Conservation (phyloP, 2,113 vertebrate genomes). For the Trematocara marginatum region DNA sequence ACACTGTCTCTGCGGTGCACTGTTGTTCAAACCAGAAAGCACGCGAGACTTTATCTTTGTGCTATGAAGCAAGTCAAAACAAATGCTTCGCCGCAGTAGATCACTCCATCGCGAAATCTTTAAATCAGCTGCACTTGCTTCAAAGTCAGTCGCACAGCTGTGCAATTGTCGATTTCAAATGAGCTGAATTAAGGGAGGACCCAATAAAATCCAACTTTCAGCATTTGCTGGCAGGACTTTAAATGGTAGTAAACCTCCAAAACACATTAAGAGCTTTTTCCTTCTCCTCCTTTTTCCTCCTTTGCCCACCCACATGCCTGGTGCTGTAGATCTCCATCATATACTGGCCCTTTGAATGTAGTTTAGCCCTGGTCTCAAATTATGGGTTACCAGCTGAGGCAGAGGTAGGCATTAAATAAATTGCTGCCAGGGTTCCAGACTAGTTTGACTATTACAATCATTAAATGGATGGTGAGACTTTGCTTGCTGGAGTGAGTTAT, state of each 20-base stretch:
- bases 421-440: conserved; percentile 42
- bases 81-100: not conserved
- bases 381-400: conserved; percentile 23
- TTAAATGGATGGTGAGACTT: conserved; percentile 45
- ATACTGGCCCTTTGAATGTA: conserved; percentile 10
- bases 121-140: conserved; percentile 5
- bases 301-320: conserved; percentile 11
- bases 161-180: not conserved
- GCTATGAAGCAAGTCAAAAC: not conserved
- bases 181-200: not conserved
- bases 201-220: conserved; percentile 8
- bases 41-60: not conserved
- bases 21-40: not conserved
- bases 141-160: not conserved
- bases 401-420: conserved; percentile 42
- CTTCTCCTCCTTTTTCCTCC: not conserved
- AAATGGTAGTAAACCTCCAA: conserved; percentile 22
- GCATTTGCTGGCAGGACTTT: conserved; percentile 2
- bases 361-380: conserved; percentile 32
- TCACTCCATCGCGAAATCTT: not conserved
- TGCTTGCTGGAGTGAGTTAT: conserved; percentile 7
- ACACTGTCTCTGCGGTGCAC: not conserved
- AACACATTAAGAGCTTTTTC: conserved; percentile 33
- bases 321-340: conserved; percentile 10
- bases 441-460: conserved; percentile 23